Conservation (phyloP, 1,140 invertebrate species). For the Micrasema longulum region DNA sequence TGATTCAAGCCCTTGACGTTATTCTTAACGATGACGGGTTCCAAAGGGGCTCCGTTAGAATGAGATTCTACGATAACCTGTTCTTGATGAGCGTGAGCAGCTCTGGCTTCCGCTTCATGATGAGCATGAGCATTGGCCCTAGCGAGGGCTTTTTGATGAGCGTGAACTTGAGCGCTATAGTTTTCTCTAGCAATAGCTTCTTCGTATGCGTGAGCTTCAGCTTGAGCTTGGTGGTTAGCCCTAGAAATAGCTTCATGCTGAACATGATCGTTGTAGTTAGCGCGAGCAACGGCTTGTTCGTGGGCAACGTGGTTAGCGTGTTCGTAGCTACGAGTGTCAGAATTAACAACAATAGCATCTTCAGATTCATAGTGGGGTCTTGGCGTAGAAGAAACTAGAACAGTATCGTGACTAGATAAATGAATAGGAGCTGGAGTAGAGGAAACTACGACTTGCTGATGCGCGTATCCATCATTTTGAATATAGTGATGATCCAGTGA, state of each 20-base stretch:
- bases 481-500: no score
- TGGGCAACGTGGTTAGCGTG: slow-evolving; percentile 51
- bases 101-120: slow-evolving; percentile 42
- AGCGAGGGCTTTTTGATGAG: slow-evolving; percentile 59
- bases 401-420: slow-evolving; percentile 53
- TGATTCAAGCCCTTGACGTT: slow-evolving; percentile 46
- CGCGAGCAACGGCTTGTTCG: slow-evolving; percentile 44
- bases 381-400: slow-evolving; percentile 52
- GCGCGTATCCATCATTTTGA: no score
- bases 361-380: slow-evolving; percentile 53
- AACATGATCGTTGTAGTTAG: slow-evolving; percentile 33
- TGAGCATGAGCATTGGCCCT: slow-evolving; percentile 52
- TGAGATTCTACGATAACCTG: slow-evolving; percentile 54
- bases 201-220: slow-evolving; percentile 40
- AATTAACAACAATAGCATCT: slow-evolving; percentile 60
- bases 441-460: slow-evolving; percentile 44
- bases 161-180: slow-evolving; percentile 29
- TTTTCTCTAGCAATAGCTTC: slow-evolving; percentile 46
- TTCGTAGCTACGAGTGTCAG: slow-evolving; percentile 57
- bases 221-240: slow-evolving; percentile 28
- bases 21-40: slow-evolving; percentile 52
- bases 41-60: slow-evolving; percentile 57
- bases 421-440: slow-evolving; percentile 53
- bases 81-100: slow-evolving; percentile 37
- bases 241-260: slow-evolving; percentile 47